These are phyloP conservation scores for Spea hammondii DNA, from an alignment of 2,797 vertebrate genomes.

Conservation along the genomic window DNA sequence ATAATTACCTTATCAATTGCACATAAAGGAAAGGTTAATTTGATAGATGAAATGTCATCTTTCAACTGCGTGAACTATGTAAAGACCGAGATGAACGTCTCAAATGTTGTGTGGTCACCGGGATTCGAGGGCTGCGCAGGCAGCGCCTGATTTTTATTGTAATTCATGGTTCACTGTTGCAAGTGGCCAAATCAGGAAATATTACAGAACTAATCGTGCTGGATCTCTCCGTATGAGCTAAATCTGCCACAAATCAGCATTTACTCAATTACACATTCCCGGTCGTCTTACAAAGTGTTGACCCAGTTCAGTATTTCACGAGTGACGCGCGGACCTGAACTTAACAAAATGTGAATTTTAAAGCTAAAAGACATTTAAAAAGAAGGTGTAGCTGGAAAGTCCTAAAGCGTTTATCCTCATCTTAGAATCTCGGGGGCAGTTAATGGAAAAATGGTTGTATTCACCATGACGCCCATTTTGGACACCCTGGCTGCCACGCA, in stretches of 20 bases:
- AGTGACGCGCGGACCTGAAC: constrained; percentile 1
- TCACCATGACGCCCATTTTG: too few relatives aligned
- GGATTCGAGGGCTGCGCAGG: too few relatives aligned
- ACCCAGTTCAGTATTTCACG: constrained; percentile 9
- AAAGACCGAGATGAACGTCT: constrained; percentile 27
- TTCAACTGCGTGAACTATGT: constrained; percentile 28
- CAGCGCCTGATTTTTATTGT: constrained; percentile 15
- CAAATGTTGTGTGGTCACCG: constrained; percentile 33
- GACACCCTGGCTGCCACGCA: too few relatives aligned
- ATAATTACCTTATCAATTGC: constrained; percentile 29
- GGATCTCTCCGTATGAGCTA: constrained; percentile 2
- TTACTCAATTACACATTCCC: neutral
- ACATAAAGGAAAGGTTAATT: constrained; percentile 43
- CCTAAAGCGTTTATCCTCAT: too few relatives aligned
- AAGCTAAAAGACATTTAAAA: constrained; percentile 8
- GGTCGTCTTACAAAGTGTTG: neutral
- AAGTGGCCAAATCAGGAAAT: constrained; percentile 11
- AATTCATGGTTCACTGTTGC: neutral
- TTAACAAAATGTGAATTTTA: constrained; percentile 12
- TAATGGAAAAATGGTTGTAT: too few relatives aligned
- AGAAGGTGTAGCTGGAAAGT: constrained; percentile 15
- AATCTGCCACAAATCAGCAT: constrained; percentile 33
- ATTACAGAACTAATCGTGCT: constrained; percentile 10
- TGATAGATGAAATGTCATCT: constrained; percentile 39
- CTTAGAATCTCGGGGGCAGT: too few relatives aligned